Conservation (phyloP, 2,888 invertebrate species). For the Lobophora halterata region DNA sequence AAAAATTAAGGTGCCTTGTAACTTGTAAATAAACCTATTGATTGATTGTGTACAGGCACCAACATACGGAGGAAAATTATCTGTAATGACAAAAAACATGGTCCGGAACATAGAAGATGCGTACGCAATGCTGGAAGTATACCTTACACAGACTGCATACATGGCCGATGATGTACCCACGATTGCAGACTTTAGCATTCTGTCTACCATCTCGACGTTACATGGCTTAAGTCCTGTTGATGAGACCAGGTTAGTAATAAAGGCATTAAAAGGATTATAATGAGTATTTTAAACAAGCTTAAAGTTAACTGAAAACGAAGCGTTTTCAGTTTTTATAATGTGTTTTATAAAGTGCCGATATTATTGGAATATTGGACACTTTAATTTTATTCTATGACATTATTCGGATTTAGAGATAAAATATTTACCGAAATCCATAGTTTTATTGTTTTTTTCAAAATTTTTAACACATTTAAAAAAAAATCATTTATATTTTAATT, state of each 20-base stretch:
- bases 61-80: conserved; percentile 54
- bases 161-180: conserved; percentile 58
- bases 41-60: conserved; percentile 44
- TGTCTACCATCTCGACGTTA: conserved; percentile 53
- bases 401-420: too few relatives aligned
- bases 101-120: conserved; percentile 49
- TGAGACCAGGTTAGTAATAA: conserved; percentile 41
- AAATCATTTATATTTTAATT: background rate
- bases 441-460: too few relatives aligned
- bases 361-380: too few relatives aligned
- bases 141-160: conserved; percentile 50
- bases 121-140: conserved; percentile 58
- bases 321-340: too few relatives aligned
- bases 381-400: too few relatives aligned
- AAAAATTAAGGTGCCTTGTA: too few relatives aligned
- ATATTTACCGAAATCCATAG: too few relatives aligned
- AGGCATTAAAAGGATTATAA: too few relatives aligned
- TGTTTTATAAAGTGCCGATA: too few relatives aligned
- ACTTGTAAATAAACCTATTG: background rate
- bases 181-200: conserved; percentile 59
- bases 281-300: too few relatives aligned
- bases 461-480: too few relatives aligned
- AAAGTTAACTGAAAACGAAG: too few relatives aligned
- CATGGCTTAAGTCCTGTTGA: conserved; percentile 57
- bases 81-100: conserved; percentile 51